Evolutionary conservation across 2,888 invertebrate genomes (phyloP).

Genomic region (Dicyrtoma fusca): DNA sequence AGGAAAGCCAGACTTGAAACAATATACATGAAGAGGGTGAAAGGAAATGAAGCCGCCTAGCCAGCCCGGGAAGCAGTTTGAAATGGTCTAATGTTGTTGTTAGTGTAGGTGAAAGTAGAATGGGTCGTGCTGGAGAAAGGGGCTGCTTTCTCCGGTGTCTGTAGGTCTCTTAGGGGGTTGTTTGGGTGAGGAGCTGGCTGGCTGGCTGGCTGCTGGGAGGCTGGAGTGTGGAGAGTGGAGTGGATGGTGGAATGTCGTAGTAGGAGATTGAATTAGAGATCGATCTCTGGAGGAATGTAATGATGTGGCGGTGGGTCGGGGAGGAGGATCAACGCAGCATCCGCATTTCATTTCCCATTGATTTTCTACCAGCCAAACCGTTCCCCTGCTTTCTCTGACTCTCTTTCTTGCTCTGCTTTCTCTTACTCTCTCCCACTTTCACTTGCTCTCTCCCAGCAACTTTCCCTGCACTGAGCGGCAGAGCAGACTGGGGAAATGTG

Average conservation of each 20-base stretch:
- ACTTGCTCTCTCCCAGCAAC: neutral
- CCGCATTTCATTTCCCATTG: conserved; percentile 49
- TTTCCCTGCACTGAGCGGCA: too few relatives aligned
- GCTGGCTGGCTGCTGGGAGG: neutral
- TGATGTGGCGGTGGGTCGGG: conserved; percentile 44
- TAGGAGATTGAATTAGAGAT: conserved; percentile 50
- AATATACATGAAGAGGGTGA: too few relatives aligned
- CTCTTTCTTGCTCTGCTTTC: neutral
- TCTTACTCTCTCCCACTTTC: neutral
- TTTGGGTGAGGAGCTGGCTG: neutral
- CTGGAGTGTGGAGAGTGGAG: neutral
- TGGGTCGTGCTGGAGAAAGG: too few relatives aligned
- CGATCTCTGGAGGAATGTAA: conserved; percentile 51
- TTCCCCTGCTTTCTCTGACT: conserved; percentile 15
- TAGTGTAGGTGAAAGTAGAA: too few relatives aligned
- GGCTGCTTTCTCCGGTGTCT: too few relatives aligned
- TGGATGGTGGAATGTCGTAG: conserved; percentile 20
- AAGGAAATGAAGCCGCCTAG: too few relatives aligned
- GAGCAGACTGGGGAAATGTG: too few relatives aligned
- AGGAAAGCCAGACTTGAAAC: too few relatives aligned
- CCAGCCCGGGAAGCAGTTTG: too few relatives aligned
- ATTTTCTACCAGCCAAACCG: conserved; percentile 40
- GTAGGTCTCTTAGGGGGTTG: neutral
- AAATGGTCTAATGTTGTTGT: too few relatives aligned
- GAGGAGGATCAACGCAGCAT: conserved; percentile 45